Percentiles rank a stretch among this genome's conserved stretches.
These are phyloP conservation scores for Proterorhinus semilunaris DNA, from an alignment of 2,113 vertebrate genomes.

Conservation along the genomic window DNA sequence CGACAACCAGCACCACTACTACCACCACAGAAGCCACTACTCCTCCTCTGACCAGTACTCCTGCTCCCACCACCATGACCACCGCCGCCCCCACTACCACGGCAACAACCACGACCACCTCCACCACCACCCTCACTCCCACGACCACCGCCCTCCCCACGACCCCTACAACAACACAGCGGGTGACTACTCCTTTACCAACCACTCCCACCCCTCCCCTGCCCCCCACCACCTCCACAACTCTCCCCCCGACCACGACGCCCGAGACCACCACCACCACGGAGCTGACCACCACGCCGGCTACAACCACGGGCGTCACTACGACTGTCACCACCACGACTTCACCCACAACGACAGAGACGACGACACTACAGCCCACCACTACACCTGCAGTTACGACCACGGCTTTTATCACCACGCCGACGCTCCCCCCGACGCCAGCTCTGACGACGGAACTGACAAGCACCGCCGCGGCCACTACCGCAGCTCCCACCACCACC, in stretches of 20 bases:
- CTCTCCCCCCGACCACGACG: constrained; percentile 24
- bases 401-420: constrained; percentile 5
- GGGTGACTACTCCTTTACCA: constrained; percentile 24
- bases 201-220: constrained; percentile 2
- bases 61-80: constrained; percentile 13
- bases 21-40: background rate
- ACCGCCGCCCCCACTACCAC: constrained; percentile 8
- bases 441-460: constrained; percentile 2
- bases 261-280: constrained; percentile 33
- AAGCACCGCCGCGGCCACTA: constrained; percentile 18
- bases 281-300: constrained; percentile 33
- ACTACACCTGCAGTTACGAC: constrained; percentile 26
- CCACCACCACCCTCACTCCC: constrained; percentile 6
- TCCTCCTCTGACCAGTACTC: background rate
- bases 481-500: constrained; percentile 19
- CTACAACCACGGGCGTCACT: constrained; percentile 23
- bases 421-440: constrained; percentile 9
- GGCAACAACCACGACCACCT: constrained; percentile 5
- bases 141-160: constrained; percentile 39
- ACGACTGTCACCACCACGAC: constrained; percentile 23
- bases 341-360: constrained; percentile 26
- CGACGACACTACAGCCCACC: constrained; percentile 26
- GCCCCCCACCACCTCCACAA: constrained; percentile 29
- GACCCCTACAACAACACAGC: constrained; percentile 37
- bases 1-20: background rate